Conservation (phyloP, 2,797 vertebrate genomes). For the Peromyscus aztecus region DNA sequence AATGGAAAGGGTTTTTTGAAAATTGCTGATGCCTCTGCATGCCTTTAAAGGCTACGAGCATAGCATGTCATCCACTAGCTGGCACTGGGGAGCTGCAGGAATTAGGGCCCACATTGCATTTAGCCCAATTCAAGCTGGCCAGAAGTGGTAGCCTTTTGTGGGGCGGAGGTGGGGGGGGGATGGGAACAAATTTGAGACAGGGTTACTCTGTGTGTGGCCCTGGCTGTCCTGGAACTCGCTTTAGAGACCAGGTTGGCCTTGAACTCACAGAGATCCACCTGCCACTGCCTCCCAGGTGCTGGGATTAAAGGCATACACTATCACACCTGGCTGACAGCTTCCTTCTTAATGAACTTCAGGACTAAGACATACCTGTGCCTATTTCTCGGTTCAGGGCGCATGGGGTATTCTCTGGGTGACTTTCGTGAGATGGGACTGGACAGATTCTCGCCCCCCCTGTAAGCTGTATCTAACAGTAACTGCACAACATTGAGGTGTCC, state of each 20-base stretch:
- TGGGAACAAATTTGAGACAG: background rate
- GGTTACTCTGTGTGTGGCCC: background rate
- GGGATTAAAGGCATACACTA: background rate
- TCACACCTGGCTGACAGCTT: background rate
- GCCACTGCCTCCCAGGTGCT: background rate
- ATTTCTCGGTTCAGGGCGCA: constrained; percentile 71
- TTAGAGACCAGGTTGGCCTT: background rate
- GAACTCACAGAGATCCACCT: background rate
- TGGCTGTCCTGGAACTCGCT: background rate
- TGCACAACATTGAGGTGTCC: background rate
- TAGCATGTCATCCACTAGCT: background rate
- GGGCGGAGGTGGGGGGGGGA: background rate
- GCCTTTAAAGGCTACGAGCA: background rate
- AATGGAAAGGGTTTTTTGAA: background rate
- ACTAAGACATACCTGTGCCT: constrained; percentile 83
- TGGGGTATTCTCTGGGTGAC: background rate
- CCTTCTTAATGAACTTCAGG: too few species aligned
- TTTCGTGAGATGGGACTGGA: background rate
- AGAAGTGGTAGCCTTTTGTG: background rate
- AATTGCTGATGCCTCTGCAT: background rate
- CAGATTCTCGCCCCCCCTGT: background rate
- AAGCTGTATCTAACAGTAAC: background rate
- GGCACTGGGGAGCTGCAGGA: background rate
- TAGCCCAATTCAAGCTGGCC: background rate
- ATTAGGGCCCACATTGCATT: accelerated